phyloP scores from a whole-genome alignment of 2,113 vertebrate genomes.

The Myrmecophaga tridactyla region DNA sequence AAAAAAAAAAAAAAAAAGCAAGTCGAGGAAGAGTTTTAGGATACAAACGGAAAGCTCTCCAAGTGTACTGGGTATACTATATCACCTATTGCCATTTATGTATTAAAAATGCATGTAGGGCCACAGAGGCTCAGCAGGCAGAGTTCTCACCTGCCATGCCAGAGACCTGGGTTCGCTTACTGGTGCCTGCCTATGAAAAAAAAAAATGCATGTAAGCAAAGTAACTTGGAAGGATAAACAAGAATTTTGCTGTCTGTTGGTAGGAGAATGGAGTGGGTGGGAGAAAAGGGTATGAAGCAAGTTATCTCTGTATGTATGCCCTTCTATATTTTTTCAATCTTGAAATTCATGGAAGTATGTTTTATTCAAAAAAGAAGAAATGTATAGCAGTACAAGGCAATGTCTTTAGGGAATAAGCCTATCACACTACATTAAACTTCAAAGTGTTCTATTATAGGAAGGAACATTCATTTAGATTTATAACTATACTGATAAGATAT shows the following conservation, averaged over 20 bases:
- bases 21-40: not conserved
- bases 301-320: not conserved
- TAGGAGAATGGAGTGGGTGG: not conserved
- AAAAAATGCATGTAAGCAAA: not conserved
- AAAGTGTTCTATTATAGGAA: not conserved
- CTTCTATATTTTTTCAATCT: not conserved
- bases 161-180: too few relatives aligned
- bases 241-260: not conserved
- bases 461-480: not conserved
- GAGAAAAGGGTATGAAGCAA: not conserved
- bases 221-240: not conserved
- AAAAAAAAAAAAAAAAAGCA: not conserved
- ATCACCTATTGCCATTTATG: not conserved
- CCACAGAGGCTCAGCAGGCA: too few relatives aligned
- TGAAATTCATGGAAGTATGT: not conserved
- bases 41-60: not conserved
- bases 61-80: not conserved
- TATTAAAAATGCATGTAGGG: too few relatives aligned
- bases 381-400: not conserved
- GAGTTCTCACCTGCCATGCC: too few relatives aligned
- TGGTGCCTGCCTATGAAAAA: too few relatives aligned
- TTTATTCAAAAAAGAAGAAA: conserved; percentile 9
- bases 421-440: not conserved
- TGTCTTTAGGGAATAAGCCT: not conserved
- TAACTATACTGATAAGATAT: not conserved